Percentiles rank a stretch among this genome's conserved stretches.
These are phyloP conservation scores for Globodera rostochiensis DNA, from an alignment of 1,140 invertebrate species.

Conservation along the genomic window DNA sequence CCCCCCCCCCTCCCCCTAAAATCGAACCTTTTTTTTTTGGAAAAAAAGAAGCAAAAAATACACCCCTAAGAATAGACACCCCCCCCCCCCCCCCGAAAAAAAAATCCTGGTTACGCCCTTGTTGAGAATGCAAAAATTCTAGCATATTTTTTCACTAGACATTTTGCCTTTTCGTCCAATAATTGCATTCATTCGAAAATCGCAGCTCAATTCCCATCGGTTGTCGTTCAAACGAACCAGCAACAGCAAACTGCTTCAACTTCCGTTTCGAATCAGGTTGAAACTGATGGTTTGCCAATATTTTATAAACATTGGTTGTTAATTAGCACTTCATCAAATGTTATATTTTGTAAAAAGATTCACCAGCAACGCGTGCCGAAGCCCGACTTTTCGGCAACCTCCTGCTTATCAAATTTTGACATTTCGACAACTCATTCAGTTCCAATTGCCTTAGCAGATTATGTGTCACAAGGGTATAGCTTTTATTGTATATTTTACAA, in stretches of 20 bases:
- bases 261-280: neutral
- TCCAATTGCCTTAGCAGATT: neutral
- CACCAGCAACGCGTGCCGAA: neutral
- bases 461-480: neutral
- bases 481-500: neutral
- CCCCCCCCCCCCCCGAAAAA: too few relatives aligned
- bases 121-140: too few relatives aligned
- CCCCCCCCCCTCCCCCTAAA: too few relatives aligned
- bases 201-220: neutral
- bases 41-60: too few relatives aligned
- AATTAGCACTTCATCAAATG: too few relatives aligned
- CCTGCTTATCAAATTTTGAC: neutral
- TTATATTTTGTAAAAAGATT: neutral
- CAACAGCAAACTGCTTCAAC: neutral
- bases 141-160: too few relatives aligned
- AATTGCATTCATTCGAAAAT: too few relatives aligned
- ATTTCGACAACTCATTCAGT: neutral
- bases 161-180: too few relatives aligned
- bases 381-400: neutral
- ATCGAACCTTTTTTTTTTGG: too few relatives aligned
- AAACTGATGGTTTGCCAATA: too few relatives aligned
- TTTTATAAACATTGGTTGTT: neutral
- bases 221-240: neutral
- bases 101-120: too few relatives aligned
- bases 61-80: too few relatives aligned